A percentile compares a stretch with the other conserved stretches of the same genome.
These are phyloP conservation scores for Xylota sylvarum DNA, from an alignment of 2,888 invertebrate species.

Conservation along the genomic window DNA sequence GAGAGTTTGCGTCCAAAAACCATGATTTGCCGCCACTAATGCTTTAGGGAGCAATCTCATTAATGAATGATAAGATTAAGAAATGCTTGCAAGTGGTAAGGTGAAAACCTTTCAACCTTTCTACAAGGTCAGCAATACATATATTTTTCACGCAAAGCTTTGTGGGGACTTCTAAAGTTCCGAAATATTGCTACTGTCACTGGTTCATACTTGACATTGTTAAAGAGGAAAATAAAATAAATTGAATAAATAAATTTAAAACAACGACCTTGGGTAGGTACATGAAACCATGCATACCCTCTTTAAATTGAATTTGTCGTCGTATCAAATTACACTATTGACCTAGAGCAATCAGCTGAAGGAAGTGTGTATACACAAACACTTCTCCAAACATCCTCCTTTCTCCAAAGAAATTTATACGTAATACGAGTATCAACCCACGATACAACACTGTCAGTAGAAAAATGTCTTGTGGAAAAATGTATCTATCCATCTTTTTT, in stretches of 20 bases:
- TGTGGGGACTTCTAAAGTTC: too few species aligned
- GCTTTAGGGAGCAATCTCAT: too few species aligned
- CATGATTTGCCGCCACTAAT: too few species aligned
- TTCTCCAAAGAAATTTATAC: not conserved
- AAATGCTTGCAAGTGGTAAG: too few species aligned
- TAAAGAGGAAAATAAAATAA: not conserved
- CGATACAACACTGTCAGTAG: not conserved
- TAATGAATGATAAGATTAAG: too few species aligned
- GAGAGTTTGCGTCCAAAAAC: too few species aligned
- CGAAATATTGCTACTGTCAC: too few species aligned
- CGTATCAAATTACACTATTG: not conserved
- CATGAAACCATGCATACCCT: not conserved
- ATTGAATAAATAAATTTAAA: not conserved
- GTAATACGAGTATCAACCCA: not conserved
- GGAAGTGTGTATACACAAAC: not conserved
- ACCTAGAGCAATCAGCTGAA: not conserved
- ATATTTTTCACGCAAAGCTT: too few species aligned
- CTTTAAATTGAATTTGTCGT: conserved; percentile 5
- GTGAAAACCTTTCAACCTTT: too few species aligned
- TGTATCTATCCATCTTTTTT: not conserved
- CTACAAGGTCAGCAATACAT: too few species aligned
- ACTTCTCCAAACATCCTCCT: not conserved
- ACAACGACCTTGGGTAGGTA: not conserved
- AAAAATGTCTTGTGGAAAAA: not conserved
- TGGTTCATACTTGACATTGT: not conserved